Conservation (phyloP, 2,888 invertebrate genomes). For the Coenonympha arcania region DNA sequence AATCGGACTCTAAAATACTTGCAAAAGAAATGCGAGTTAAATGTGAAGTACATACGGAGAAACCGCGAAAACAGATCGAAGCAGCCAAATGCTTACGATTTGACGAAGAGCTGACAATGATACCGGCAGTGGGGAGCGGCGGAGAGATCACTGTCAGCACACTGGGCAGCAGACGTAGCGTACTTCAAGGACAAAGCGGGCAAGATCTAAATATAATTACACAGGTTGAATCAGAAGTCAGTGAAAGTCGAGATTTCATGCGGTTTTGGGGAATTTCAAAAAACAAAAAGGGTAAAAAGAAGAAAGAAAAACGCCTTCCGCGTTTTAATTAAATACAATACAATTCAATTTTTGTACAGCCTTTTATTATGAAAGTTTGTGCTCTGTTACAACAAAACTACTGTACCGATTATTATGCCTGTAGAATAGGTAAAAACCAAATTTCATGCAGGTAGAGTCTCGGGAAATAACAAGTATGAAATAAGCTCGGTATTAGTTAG, state of each 20-base stretch:
- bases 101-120: constrained; percentile 41
- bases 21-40: constrained; percentile 1
- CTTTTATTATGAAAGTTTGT: not conserved
- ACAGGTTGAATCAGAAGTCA: constrained; percentile 30
- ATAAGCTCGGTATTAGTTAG: too few relatives aligned
- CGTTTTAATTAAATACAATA: not conserved
- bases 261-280: constrained; percentile 41
- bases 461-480: too few relatives aligned
- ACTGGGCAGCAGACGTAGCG: not conserved
- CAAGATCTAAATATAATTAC: constrained; percentile 27
- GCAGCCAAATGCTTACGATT: constrained; percentile 46
- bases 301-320: constrained; percentile 30
- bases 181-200: constrained; percentile 4
- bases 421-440: too few relatives aligned
- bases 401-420: too few relatives aligned
- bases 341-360: not conserved
- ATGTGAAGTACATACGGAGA: constrained; percentile 23
- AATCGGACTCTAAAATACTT: not conserved
- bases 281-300: constrained; percentile 35
- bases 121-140: constrained; percentile 29
- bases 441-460: too few relatives aligned
- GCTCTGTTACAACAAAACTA: too few relatives aligned
- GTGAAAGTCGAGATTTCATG: constrained; percentile 38
- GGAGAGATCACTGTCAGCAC: constrained; percentile 23
- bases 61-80: constrained; percentile 5